Evolutionary conservation across 2,113 vertebrate species (phyloP), one percentile per base, ranked within the genome.

Genomic region (Neodontobutis hainanensis): DNA sequence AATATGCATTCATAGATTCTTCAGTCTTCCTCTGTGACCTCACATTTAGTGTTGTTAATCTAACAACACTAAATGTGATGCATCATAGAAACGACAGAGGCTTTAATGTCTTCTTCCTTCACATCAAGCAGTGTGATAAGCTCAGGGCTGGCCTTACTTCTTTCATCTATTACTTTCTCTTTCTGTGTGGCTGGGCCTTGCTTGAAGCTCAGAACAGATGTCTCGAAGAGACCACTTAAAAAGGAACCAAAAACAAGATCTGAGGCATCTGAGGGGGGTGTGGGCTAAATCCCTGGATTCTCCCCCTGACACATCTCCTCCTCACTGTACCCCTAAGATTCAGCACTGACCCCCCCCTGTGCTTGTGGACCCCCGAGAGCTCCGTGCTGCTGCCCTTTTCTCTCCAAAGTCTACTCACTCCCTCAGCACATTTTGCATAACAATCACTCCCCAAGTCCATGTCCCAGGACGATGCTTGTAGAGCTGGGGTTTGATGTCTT

Each of bases 391-490:
- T 68, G 50, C 80, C 64, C 68, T 76, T 75, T 62, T 78, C 75
- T 70, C 78, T 75, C 73, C 71, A 59, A 79, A 80, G 70, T 83
- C 76, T 81, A 67, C 88, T 85, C 82, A 89, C 86, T 90, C 83
- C 80, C 87, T 85, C 44, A 68, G 53, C 19, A 27, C 53, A 69
- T 88, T 92, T 92, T 90, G 87, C 92, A 93, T 92, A 78, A 93
- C 91, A 93, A 93, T 92, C 50, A 70, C 78, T 64, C 77, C 61
- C 87, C 92, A 93, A 93, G 92, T 92, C 91, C 91, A 93, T 84
- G 87, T 74, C 77, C 74, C 85, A 80, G 65, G 78, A 92, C 88
- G 92, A 92, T 86, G 82, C 85, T 80, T 68, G 78, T 47, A 14
- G 36, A 65, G 74, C 44, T 61, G 53, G 75, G 82, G 91, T 90